These are phyloP conservation scores for Scotopteryx bipunctaria DNA, from an alignment of 2,888 invertebrate species.

Conservation along the genomic window DNA sequence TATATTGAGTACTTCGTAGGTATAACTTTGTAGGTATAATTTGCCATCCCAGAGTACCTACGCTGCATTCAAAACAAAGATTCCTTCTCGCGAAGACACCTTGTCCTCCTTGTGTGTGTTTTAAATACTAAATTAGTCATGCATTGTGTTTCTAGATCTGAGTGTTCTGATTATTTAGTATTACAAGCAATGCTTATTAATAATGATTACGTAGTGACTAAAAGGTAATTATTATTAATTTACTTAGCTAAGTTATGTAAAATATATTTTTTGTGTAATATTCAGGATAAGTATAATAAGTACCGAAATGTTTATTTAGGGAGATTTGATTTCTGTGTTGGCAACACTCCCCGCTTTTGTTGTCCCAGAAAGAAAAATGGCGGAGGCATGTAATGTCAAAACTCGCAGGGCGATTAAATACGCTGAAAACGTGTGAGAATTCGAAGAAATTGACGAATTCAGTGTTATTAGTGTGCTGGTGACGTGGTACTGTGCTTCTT, in stretches of 20 bases:
- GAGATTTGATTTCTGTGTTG: slow-evolving; percentile 32
- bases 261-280: too few species aligned
- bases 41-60: background rate
- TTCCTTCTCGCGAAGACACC: background rate
- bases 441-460: slow-evolving; percentile 43
- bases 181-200: slow-evolving; percentile 3
- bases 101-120: background rate
- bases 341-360: slow-evolving; percentile 67
- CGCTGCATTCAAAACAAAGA: slow-evolving; percentile 9
- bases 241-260: too few species aligned
- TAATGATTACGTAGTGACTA: slow-evolving; percentile 4
- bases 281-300: too few species aligned
- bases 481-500: slow-evolving; percentile 52
- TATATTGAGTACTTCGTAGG: background rate
- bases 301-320: too few species aligned
- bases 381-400: slow-evolving; percentile 75
- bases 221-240: slow-evolving; percentile 4
- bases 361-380: slow-evolving; percentile 74
- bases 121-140: background rate
- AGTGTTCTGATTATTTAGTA: slow-evolving; percentile 7
- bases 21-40: background rate
- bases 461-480: slow-evolving; percentile 46
- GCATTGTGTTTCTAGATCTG: slow-evolving; percentile 11
- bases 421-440: slow-evolving; percentile 66
- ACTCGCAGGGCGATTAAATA: slow-evolving; percentile 61